Base-by-base conservation (phyloP, 2,888 invertebrate genomes). In the Agonopterix alstromeriana region DNA sequence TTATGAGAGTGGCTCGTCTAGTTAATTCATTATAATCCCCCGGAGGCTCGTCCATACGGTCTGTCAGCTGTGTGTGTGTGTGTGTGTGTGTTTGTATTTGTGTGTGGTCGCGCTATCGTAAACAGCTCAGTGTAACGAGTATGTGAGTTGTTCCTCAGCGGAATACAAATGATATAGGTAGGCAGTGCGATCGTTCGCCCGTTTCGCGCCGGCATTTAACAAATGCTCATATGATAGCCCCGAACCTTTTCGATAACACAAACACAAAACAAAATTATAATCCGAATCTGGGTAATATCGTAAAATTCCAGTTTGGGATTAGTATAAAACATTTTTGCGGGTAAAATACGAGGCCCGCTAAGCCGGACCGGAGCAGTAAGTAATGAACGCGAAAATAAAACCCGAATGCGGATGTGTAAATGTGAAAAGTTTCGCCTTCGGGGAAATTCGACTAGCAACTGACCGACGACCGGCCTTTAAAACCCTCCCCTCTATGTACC, bases 381-480 rank as follows among this genome's bases (percentile, higher is more conserved):
- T 35, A 35, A 8, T 14, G 35, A 36, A 43, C 10, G 27, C 43
- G 12, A 41, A 48, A 44, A 45, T 42, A 42, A 43, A 36, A 41
- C 10, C 35, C 3, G 42, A 45, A 45, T 35, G 10, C 44, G 40
- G 40, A 40, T n/a, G 48, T 42, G 48, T 42, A 41, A 48, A 48
- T 48, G 48, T 44, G 48, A 27, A 48, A 48, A 48, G 48, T 48
- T 48, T 40, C 14, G 42, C 44, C 45, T 36, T 45, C 14, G 38
- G 45, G 45, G 43, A 35, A 35, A 10, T 10, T 35, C 35, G 27
- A 35, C 43, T 27, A 27, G 27, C 27, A 7, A 3, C 27, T 27
- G 27, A 27, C 27, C 27, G 27, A 27, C 27, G n/a, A 27, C 7
- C 27, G 27, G 27, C 27, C 5, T 27, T 7, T 27, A 27, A 7